These are phyloP conservation scores for Glossophaga mutica DNA, from an alignment of 2,797 vertebrate genomes.

Conservation along the genomic window DNA sequence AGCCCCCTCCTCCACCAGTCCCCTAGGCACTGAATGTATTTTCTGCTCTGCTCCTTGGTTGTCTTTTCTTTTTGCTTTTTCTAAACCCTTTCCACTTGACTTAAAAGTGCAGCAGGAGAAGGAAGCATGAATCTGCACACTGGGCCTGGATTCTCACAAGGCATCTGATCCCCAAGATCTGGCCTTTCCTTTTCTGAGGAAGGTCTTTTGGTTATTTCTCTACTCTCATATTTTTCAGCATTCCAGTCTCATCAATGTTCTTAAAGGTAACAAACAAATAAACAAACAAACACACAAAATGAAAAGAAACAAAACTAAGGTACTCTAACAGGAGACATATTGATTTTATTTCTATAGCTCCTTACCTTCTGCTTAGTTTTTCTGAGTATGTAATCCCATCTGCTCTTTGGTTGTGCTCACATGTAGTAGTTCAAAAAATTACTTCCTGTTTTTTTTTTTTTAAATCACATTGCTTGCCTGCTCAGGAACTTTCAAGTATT, in stretches of 20 bases:
- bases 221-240: slow-evolving; percentile 29
- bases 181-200: background rate
- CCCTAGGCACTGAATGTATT: slow-evolving; percentile 44
- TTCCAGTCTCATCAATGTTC: background rate
- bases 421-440: slow-evolving; percentile 2
- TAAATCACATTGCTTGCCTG: background rate
- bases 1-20: background rate
- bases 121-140: background rate
- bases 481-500: background rate
- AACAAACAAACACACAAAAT: background rate
- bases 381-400: background rate
- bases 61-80: background rate
- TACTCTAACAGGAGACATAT: background rate
- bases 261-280: background rate
- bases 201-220: slow-evolving; percentile 35
- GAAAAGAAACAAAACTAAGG: background rate
- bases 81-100: background rate
- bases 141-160: background rate
- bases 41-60: background rate
- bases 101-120: background rate
- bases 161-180: background rate
- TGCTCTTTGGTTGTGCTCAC: background rate
- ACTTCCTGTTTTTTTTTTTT: background rate
- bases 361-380: slow-evolving; percentile 6
- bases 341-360: slow-evolving; percentile 28